A percentile compares a stretch with the other conserved stretches of the same genome.
Evolutionary conservation across 2,888 invertebrate genomes (phyloP).

Genomic region (Netelia melanura): DNA sequence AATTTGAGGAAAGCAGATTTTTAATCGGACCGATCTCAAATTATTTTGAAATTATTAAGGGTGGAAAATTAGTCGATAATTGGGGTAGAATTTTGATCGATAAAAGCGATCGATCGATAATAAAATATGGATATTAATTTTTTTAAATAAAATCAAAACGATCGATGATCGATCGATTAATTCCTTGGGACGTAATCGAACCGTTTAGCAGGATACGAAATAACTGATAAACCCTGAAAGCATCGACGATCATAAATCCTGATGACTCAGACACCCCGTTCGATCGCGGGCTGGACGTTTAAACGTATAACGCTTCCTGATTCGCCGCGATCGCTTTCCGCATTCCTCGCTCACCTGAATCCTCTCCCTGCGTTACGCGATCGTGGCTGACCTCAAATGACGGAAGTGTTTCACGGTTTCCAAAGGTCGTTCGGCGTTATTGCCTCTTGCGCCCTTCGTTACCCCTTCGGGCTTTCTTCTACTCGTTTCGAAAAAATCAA

Average conservation of each 20-base stretch:
- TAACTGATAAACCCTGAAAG: slow-evolving; percentile 11
- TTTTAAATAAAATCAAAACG: neutral
- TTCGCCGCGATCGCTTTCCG: slow-evolving; percentile 48
- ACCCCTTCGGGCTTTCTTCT: slow-evolving; percentile 28
- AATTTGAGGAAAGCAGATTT: neutral
- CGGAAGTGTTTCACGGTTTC: slow-evolving; percentile 47
- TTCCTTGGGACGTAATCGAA: too few species aligned
- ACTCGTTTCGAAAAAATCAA: slow-evolving; percentile 29
- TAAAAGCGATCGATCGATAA: too few species aligned
- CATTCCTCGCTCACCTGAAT: slow-evolving; percentile 41
- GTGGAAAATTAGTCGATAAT: too few species aligned
- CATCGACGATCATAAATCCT: slow-evolving; percentile 50
- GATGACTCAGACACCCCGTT: slow-evolving; percentile 29
- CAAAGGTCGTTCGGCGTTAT: slow-evolving; percentile 43
- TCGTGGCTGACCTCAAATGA: slow-evolving; percentile 54
- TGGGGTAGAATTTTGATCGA: too few species aligned
- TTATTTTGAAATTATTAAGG: too few species aligned
- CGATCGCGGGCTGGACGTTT: slow-evolving; percentile 28
- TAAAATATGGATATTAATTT: too few species aligned
- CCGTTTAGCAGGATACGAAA: slow-evolving; percentile 17
- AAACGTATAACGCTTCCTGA: slow-evolving; percentile 52
- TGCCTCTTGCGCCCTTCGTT: neutral
- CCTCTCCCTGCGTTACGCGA: slow-evolving; percentile 45
- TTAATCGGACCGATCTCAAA: too few species aligned
- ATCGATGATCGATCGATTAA: neutral